Conservation (phyloP, 2,113 vertebrate species). For the Hemichromis elongatus region DNA sequence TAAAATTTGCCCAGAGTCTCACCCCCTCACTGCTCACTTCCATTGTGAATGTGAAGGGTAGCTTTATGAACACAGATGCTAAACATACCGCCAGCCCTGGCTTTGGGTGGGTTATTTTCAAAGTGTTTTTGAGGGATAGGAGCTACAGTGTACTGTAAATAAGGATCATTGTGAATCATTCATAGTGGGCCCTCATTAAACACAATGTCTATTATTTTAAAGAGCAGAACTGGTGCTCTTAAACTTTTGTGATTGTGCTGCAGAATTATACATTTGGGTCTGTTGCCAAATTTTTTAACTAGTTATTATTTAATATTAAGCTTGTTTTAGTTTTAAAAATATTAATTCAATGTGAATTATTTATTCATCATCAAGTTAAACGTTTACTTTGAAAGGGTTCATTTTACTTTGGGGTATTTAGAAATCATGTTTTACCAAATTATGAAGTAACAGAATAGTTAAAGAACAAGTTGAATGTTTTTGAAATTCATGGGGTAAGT, state of each 20-base stretch:
- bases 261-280: neutral
- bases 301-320: neutral
- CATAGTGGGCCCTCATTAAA: neutral
- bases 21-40: neutral
- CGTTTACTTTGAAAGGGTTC: neutral
- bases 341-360: neutral
- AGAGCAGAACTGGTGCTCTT: neutral
- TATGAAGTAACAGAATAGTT: neutral
- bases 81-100: neutral
- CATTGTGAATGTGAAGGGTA: neutral
- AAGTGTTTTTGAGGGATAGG: neutral
- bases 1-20: neutral
- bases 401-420: neutral
- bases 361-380: neutral
- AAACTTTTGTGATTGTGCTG: neutral
- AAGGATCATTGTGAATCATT: neutral
- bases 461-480: neutral
- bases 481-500: neutral
- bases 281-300: neutral
- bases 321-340: neutral
- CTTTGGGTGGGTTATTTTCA: neutral
- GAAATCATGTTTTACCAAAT: neutral
- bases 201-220: neutral
- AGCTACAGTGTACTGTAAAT: neutral
- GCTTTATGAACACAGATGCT: neutral